Base-by-base conservation (phyloP, 1,140 invertebrate genomes). In the Trinorchestia longiramus region DNA sequence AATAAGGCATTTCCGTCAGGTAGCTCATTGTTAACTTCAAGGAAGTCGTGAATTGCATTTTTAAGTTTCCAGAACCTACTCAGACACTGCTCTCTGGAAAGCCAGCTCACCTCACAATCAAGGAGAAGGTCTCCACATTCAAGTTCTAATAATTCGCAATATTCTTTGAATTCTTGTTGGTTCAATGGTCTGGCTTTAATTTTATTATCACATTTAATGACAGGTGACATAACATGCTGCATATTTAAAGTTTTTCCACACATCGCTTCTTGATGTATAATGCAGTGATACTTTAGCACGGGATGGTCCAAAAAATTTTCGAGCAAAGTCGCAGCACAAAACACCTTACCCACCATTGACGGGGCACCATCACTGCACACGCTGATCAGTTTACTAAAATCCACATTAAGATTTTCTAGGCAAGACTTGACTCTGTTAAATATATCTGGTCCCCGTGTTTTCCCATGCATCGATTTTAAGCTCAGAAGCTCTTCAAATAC, bases 151-250 rank as follows among this genome's bases (percentile, higher is more conserved):
- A 96, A n/a, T 96, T 96, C 95, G 94, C 90, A 96, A 96, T 94
- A 96, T 95, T 96, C 43, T 53, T 53, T 96, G 92, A 95, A 96
- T 96, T 96, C 90, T 95, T 15, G 15, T 95, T 91, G 43, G 42
- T 96, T 95, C 53, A 95, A 96, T 95, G 23, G 11, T 96, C 95
- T 95, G 44, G 95, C 47, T 96, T 53, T 96, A 96, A 96, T 96
- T 53, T 94, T 96, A 95, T 95, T 96, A 88, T 95, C 95, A 95
- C 95, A 96, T 96, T 96, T 96, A 45, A 95, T 43, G 42, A 96
- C 91, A 45, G 95, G 88, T 53, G 53, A 47, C 95, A 42, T 95
- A 96, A 96, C 91, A 96, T 92, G 87, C n/a, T n/a, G n/a, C 77
- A 91, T 44, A 96, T 96, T 95, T 92, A 92, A 96, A 77, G n/a